Conservation (phyloP, 2,888 invertebrate species). For the Hyposoter didymator region DNA sequence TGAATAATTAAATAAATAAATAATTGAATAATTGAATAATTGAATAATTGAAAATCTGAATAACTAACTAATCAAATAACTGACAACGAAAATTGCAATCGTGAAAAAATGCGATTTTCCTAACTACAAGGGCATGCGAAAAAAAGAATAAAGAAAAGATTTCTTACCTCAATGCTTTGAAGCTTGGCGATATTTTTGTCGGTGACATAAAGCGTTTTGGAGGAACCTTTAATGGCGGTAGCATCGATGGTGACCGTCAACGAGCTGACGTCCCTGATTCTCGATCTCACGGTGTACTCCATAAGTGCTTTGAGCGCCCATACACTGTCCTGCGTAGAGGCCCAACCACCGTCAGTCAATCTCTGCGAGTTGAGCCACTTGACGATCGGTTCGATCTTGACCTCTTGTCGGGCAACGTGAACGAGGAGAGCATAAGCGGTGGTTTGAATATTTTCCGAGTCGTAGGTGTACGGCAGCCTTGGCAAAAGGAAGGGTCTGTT, state of each 20-base stretch:
- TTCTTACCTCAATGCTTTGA: slow-evolving; percentile 90
- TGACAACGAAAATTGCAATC: background rate
- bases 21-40: too few species aligned
- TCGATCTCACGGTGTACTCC: slow-evolving; percentile 94
- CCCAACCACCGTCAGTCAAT: slow-evolving; percentile 94
- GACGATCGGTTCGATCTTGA: slow-evolving; percentile 93
- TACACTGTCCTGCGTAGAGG: slow-evolving; percentile 95
- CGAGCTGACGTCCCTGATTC: slow-evolving; percentile 93
- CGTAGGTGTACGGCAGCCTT: slow-evolving; percentile 94
- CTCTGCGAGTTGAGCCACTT: slow-evolving; percentile 96
- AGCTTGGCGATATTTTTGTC: slow-evolving; percentile 91
- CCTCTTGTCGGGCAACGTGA: slow-evolving; percentile 93
- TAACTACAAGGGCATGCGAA: background rate
- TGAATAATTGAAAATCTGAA: too few species aligned
- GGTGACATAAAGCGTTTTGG: slow-evolving; percentile 89
- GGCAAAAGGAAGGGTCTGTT: slow-evolving; percentile 96
- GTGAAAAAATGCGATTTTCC: background rate
- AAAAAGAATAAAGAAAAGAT: background rate
- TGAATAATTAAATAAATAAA: too few species aligned
- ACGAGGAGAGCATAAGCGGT: slow-evolving; percentile 96
- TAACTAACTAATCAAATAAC: too few species aligned
- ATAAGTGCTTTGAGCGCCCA: slow-evolving; percentile 95
- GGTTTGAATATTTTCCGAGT: slow-evolving; percentile 96
- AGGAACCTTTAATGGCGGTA: slow-evolving; percentile 90
- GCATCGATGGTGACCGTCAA: slow-evolving; percentile 93